phyloP scores from a whole-genome alignment of 2,888 invertebrate species.

The Acronicta psi region DNA sequence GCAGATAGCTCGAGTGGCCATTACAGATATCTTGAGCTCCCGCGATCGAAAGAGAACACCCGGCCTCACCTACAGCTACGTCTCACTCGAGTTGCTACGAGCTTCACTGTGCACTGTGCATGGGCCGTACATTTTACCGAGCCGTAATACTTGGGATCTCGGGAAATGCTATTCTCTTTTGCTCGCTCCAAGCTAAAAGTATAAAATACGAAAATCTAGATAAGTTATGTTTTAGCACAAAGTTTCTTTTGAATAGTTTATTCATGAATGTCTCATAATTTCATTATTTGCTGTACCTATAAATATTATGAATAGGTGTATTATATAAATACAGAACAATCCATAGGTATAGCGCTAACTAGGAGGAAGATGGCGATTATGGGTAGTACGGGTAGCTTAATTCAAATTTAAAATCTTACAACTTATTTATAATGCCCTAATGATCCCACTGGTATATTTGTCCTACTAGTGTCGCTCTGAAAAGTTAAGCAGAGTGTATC shows the following conservation, averaged over 20 bases:
- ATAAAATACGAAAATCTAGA: slow-evolving; percentile 56
- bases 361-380: too few species aligned
- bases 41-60: slow-evolving; percentile 75
- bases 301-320: too few species aligned
- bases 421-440: slow-evolving; percentile 19
- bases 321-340: not conserved
- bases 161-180: slow-evolving; percentile 60
- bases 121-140: slow-evolving; percentile 63
- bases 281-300: too few species aligned
- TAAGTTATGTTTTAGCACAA: slow-evolving; percentile 39
- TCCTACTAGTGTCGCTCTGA: slow-evolving; percentile 5
- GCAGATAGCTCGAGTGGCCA: slow-evolving; percentile 86
- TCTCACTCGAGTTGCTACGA: slow-evolving; percentile 71
- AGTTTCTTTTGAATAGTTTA: not conserved
- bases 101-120: slow-evolving; percentile 62
- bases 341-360: not conserved
- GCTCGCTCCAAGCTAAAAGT: slow-evolving; percentile 50
- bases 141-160: slow-evolving; percentile 63
- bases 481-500: slow-evolving; percentile 2
- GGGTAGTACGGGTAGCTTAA: not conserved
- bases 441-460: slow-evolving; percentile 26
- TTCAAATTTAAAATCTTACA: slow-evolving; percentile 4
- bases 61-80: slow-evolving; percentile 75
- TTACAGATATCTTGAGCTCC: slow-evolving; percentile 84
- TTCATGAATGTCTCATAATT: not conserved